Evolutionary conservation across 2,888 invertebrate genomes (phyloP).

Genomic region (Lissocephala sabroskyi): DNA sequence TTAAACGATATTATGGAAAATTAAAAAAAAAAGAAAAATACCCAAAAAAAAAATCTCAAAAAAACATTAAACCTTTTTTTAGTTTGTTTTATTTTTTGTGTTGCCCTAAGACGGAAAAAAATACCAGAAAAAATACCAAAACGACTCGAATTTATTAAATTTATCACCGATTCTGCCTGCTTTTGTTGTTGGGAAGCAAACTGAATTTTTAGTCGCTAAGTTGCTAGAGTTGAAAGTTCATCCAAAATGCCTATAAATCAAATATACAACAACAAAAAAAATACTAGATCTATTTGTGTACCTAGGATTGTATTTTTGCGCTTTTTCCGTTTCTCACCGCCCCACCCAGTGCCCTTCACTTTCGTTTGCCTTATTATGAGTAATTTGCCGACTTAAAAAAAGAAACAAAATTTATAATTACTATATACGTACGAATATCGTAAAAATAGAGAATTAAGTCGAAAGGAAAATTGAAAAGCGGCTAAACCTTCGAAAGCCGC

Average conservation of each 20-base stretch:
- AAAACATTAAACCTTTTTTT: slow-evolving; percentile 2
- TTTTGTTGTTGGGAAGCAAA: slow-evolving; percentile 35
- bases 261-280: slow-evolving; percentile 32
- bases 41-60: slow-evolving; percentile 20
- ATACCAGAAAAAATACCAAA: slow-evolving; percentile 27
- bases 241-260: slow-evolving; percentile 40
- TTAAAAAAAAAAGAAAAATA: slow-evolving; percentile 36
- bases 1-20: slow-evolving; percentile 53
- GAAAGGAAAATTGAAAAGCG: slow-evolving; percentile 24
- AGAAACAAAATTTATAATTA: slow-evolving; percentile 36
- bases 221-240: slow-evolving; percentile 48
- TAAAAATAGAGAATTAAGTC: slow-evolving; percentile 23
- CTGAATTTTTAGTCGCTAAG: slow-evolving; percentile 41
- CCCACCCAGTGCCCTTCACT: slow-evolving; percentile 68
- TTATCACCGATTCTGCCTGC: slow-evolving; percentile 53
- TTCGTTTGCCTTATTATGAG: slow-evolving; percentile 55
- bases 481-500: slow-evolving; percentile 26
- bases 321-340: slow-evolving; percentile 32
- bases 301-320: neutral
- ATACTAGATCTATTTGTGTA: slow-evolving; percentile 10
- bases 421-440: slow-evolving; percentile 17
- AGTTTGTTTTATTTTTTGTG: slow-evolving; percentile 9
- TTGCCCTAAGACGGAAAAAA: slow-evolving; percentile 2
- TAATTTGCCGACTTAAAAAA: slow-evolving; percentile 37
- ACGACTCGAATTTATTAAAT: slow-evolving; percentile 56